Base-by-base conservation (phyloP, 2,113 vertebrate genomes). In the Noturus placidus region DNA sequence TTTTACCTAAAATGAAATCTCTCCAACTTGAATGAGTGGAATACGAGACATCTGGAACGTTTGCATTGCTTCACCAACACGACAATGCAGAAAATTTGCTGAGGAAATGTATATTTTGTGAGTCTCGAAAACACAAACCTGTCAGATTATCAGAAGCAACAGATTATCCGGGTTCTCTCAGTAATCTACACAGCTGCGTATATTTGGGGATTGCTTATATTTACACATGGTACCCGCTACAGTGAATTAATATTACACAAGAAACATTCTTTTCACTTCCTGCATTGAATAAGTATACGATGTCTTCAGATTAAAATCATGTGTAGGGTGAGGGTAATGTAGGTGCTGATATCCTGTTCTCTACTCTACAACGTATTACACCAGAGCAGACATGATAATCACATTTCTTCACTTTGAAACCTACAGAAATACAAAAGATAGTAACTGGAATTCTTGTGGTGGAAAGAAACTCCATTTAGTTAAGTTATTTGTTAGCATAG, bases 401-500 rank as follows among this genome's bases (percentile, higher is more conserved):
- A 30, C 27, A 2, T n/a, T 56, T 79, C 19, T 59, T 81, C 20
- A 54, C n/a, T 67, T 25, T 20, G 6, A n/a, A 50, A 38, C 14
- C 72, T 17, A 79, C n/a, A 50, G 35, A 57, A 8, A 30, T 56
- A 46, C n/a, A 72, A 61, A 20, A 89, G 38, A 85, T 20, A n/a
- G 19, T 59, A 84, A 59, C 78, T 59, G 74, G 65, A 86, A 70
- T 67, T 50, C 57, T 70, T 87, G 52, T 69, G 70, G n/a, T 8
- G 46, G 9, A 0, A 46, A 46, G 54, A 83, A 81, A 88, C 42
- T 82, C 87, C 85, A 82, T 87, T 88, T 83, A 81, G 70, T 88
- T 50, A 70, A 77, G 74, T 82, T 82, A 42, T 80, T 22, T 86
- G 67, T 82, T 85, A 89, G 85, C 85, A 88, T 69, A 88, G 87